Conservation (phyloP, 2,888 invertebrate species). For the Drosophila nr. perissopoda region DNA sequence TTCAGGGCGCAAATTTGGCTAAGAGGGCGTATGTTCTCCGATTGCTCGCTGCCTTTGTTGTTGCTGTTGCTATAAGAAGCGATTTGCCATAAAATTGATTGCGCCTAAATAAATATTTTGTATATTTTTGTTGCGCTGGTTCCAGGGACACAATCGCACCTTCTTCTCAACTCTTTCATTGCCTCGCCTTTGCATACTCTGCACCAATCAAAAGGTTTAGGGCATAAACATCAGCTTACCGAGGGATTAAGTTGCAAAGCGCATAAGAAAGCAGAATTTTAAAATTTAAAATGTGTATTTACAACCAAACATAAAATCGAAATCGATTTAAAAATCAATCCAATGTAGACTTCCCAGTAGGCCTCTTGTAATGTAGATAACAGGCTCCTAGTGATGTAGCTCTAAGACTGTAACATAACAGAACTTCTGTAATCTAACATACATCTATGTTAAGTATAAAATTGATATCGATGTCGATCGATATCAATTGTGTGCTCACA, state of each 20-base stretch:
- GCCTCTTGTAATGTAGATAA: no score
- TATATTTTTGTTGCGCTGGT: constrained; percentile 36
- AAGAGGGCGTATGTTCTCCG: constrained; percentile 13
- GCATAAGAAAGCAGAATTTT: background rate
- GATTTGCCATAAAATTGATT: constrained; percentile 79
- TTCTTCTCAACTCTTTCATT: constrained; percentile 46
- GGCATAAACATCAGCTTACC: background rate
- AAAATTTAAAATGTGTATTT: no score
- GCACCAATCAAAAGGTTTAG: constrained; percentile 1
- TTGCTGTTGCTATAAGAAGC: constrained; percentile 55
- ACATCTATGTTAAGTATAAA: no score
- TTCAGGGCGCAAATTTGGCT: constrained; percentile 55
- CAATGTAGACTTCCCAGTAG: background rate
- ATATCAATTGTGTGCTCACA: no score
- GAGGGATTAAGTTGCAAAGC: background rate
- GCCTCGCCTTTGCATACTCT: constrained; percentile 38
- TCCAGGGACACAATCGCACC: constrained; percentile 12
- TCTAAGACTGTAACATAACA: no score
- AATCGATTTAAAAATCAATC: background rate
- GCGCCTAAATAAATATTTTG: constrained; percentile 74
- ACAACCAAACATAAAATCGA: background rate
- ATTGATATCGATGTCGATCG: no score
- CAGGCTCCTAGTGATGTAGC: no score
- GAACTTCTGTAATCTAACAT: no score
- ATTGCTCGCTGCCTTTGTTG: constrained; percentile 14